Evolutionary conservation across 2,797 vertebrate genomes (phyloP).

Genomic region (Glossophaga mutica): DNA sequence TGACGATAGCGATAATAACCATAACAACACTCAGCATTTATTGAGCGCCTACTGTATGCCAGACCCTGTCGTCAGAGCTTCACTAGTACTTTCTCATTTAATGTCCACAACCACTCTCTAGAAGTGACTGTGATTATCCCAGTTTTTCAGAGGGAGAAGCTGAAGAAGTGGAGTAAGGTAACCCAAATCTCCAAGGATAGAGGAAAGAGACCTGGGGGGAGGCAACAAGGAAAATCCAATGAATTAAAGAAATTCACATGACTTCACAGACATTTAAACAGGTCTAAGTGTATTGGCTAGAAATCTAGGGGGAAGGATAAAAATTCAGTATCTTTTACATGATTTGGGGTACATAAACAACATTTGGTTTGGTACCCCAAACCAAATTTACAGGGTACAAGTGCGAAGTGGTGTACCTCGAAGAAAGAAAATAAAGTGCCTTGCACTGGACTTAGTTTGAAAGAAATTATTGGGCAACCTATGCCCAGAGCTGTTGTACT

Average conservation of each 20-base stretch:
- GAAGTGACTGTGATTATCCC: background rate
- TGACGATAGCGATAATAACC: too few relatives aligned
- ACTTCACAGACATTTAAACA: background rate
- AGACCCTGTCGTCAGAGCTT: background rate
- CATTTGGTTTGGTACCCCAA: too few relatives aligned
- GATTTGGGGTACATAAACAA: background rate
- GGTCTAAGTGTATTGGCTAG: background rate
- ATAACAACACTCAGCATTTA: background rate
- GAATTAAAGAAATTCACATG: background rate
- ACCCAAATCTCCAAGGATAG: background rate
- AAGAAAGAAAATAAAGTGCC: background rate
- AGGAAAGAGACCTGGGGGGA: background rate
- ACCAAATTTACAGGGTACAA: background rate
- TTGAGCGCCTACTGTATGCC: background rate
- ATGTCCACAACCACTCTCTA: background rate
- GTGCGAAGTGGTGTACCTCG: background rate
- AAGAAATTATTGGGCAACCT: background rate
- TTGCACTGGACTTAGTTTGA: background rate
- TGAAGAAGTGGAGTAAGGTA: background rate
- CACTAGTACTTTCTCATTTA: background rate
- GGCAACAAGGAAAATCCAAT: background rate
- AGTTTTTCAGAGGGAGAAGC: background rate
- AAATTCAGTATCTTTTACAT: background rate
- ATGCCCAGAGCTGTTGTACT: background rate
- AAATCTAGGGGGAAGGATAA: background rate